Evolutionary conservation across 2,113 vertebrate genomes (phyloP).

Genomic region (Daphoenositta chrysoptera): DNA sequence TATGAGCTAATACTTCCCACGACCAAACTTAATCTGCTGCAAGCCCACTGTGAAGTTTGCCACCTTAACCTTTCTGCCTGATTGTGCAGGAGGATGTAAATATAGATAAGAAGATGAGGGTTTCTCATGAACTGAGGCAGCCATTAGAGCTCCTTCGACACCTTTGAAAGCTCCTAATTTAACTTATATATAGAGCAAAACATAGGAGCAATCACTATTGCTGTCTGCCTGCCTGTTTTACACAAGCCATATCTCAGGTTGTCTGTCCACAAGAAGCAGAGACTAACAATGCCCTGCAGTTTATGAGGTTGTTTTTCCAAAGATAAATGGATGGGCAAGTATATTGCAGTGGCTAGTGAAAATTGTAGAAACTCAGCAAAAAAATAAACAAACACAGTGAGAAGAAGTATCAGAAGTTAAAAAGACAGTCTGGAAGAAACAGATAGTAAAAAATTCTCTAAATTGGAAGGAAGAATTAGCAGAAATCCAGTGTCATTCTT

Average conservation of each 20-base stretch:
- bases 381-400: background rate
- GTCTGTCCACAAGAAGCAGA: background rate
- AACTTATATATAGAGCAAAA: background rate
- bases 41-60: background rate
- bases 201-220: background rate
- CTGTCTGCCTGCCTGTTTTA: background rate
- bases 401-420: background rate
- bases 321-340: background rate
- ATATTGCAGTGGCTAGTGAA: background rate
- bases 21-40: background rate
- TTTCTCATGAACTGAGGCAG: background rate
- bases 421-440: background rate
- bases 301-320: background rate
- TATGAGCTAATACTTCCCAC: background rate
- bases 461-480: background rate
- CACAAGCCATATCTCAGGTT: background rate
- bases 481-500: background rate
- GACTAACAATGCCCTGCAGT: background rate
- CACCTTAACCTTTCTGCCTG: background rate
- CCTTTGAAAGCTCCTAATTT: background rate
- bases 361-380: background rate
- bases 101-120: background rate
- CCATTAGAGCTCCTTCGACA: background rate
- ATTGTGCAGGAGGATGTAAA: background rate
- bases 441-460: background rate